Conservation (phyloP, 2,888 invertebrate species). For the Athalia circularis region DNA sequence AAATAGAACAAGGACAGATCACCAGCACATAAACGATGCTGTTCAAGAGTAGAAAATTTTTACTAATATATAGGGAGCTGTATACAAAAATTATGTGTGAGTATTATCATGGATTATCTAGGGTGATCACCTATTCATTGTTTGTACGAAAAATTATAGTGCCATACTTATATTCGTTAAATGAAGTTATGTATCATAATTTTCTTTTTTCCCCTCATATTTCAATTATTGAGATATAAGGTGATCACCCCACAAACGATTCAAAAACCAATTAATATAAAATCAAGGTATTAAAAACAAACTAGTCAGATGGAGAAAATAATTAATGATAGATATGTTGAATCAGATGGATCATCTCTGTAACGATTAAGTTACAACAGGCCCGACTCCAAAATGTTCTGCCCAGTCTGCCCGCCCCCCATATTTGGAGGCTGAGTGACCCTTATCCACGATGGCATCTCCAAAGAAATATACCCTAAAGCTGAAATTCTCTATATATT, state of each 20-base stretch:
- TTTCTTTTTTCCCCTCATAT: background rate
- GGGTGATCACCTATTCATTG: conserved; percentile 27
- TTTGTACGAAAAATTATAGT: conserved; percentile 1
- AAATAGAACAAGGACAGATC: conserved; percentile 43
- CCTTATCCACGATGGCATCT: conserved; percentile 42
- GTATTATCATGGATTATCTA: conserved; percentile 31
- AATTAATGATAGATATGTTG: conserved; percentile 53
- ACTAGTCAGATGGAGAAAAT: conserved; percentile 49
- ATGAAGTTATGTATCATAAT: background rate
- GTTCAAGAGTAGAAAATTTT: conserved; percentile 28
- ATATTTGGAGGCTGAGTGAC: conserved; percentile 28
- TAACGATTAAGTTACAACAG: conserved; percentile 54
- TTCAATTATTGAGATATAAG: conserved; percentile 25
- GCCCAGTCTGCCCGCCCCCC: conserved; percentile 44
- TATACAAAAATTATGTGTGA: conserved; percentile 38
- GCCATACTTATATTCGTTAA: background rate
- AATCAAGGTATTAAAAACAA: conserved; percentile 48
- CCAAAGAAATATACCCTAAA: conserved; percentile 54
- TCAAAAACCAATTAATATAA: conserved; percentile 43
- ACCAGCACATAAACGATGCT: conserved; percentile 41
- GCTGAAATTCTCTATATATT: conserved; percentile 63
- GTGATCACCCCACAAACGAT: conserved; percentile 50
- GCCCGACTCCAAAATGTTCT: conserved; percentile 50
- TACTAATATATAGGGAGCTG: conserved; percentile 29
- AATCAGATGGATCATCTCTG: conserved; percentile 48